phyloP scores from a whole-genome alignment of 2,113 vertebrate species.

The Cheirogaleus medius region DNA sequence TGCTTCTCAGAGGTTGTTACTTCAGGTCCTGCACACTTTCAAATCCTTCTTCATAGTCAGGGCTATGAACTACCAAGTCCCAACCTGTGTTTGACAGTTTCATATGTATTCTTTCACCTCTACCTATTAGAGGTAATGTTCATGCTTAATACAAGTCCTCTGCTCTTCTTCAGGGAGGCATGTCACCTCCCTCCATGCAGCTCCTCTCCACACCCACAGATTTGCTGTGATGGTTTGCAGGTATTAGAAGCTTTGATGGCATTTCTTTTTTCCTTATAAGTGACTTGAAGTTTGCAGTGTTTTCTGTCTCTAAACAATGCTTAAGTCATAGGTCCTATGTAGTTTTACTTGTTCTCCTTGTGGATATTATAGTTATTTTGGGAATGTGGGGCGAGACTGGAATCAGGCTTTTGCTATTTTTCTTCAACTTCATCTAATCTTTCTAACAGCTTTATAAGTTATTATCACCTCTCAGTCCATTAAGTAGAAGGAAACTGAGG shows the following conservation, averaged over 20 bases:
- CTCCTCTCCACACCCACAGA: background rate
- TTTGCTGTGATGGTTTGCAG: background rate
- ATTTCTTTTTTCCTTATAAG: background rate
- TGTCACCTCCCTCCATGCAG: background rate
- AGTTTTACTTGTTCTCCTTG: background rate
- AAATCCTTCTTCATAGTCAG: background rate
- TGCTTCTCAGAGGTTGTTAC: background rate
- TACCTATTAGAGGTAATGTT: background rate
- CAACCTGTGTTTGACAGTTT: background rate
- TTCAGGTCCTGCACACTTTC: background rate
- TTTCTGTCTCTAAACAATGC: background rate
- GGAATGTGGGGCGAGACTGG: background rate
- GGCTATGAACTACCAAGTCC: background rate
- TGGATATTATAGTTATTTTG: background rate
- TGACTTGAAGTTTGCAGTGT: background rate
- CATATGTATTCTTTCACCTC: background rate
- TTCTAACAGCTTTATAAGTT: conserved; percentile 6
- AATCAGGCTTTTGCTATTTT: conserved; percentile 27
- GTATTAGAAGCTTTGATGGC: background rate
- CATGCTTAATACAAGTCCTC: background rate
- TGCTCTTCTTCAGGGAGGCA: background rate
- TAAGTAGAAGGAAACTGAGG: conserved; percentile 40
- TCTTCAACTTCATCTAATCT: conserved; percentile 31
- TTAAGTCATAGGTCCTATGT: background rate
- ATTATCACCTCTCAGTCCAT: background rate